Percentiles rank a stretch among this genome's conserved stretches.
These are phyloP conservation scores for Vollenhovia emeryi DNA, from an alignment of 1,140 invertebrate genomes.

Conservation along the genomic window DNA sequence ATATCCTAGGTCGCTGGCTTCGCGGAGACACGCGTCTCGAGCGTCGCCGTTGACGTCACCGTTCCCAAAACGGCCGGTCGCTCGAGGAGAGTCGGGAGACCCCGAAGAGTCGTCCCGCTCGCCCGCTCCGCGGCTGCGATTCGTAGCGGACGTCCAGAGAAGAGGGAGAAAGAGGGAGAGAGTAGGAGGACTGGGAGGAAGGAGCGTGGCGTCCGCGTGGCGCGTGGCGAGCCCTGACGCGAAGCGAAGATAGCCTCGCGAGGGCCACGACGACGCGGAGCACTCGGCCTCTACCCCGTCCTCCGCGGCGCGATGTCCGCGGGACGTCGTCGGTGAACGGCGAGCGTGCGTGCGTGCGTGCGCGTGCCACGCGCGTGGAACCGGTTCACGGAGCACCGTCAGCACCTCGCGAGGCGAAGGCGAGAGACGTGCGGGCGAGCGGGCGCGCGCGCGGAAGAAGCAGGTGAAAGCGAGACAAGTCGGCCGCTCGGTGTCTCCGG, in stretches of 20 bases:
- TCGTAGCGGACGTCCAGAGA: too few species aligned
- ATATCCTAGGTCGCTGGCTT: not conserved
- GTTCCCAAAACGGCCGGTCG: not conserved
- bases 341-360: constrained; percentile 41
- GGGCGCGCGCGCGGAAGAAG: not conserved
- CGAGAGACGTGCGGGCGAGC: constrained; percentile 39
- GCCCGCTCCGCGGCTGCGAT: too few species aligned
- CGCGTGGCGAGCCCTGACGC: constrained; percentile 9
- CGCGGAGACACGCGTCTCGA: too few species aligned
- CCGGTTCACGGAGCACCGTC: too few species aligned
- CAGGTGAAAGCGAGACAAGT: not conserved
- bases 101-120: too few species aligned
- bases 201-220: constrained; percentile 10
- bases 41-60: constrained; percentile 5
- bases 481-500: not conserved
- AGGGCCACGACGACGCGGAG: not conserved
- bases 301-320: not conserved
- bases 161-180: not conserved
- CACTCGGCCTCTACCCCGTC: not conserved
- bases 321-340: constrained; percentile 19
- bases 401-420: too few species aligned
- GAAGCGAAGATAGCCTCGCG: not conserved
- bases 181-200: not conserved
- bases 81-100: too few species aligned
- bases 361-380: constrained; percentile 9